Evolutionary conservation across 2,888 invertebrate genomes (phyloP).

Genomic region (Aphidoletes aphidimyza): DNA sequence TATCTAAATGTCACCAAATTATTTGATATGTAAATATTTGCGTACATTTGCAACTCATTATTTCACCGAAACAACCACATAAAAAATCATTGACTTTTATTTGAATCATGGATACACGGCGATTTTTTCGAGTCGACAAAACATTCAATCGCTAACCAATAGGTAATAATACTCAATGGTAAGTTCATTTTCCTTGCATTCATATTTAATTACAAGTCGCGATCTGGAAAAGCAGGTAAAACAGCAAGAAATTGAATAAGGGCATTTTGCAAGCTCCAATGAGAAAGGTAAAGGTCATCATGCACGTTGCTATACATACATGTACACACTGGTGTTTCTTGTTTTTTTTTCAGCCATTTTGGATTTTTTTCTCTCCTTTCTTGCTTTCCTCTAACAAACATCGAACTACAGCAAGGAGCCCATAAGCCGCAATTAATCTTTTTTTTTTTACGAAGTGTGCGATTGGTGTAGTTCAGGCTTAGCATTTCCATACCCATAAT

Average conservation of each 20-base stretch:
- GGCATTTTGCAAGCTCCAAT: constrained; percentile 34
- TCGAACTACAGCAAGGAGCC: neutral
- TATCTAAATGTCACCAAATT: no score
- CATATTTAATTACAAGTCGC: neutral
- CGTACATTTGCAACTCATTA: no score
- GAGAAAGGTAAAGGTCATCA: constrained; percentile 47
- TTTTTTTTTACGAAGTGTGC: neutral
- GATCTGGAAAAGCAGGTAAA: neutral
- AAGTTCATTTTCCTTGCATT: neutral
- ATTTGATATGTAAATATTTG: no score
- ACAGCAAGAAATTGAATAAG: neutral
- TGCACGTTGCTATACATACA: neutral
- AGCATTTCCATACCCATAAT: constrained; percentile 41
- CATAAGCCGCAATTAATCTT: constrained; percentile 48
- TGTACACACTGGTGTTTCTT: neutral
- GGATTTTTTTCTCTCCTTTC: neutral
- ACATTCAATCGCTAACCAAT: no score
- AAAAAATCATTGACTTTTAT: no score
- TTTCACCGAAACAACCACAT: no score
- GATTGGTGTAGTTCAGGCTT: neutral
- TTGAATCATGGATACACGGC: no score
- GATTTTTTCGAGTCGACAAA: no score
- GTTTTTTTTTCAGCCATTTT: neutral
- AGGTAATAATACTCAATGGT: neutral
- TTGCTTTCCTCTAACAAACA: neutral